phyloP scores from a whole-genome alignment of 1,140 invertebrate genomes.

The Drosophila bifasciata region DNA sequence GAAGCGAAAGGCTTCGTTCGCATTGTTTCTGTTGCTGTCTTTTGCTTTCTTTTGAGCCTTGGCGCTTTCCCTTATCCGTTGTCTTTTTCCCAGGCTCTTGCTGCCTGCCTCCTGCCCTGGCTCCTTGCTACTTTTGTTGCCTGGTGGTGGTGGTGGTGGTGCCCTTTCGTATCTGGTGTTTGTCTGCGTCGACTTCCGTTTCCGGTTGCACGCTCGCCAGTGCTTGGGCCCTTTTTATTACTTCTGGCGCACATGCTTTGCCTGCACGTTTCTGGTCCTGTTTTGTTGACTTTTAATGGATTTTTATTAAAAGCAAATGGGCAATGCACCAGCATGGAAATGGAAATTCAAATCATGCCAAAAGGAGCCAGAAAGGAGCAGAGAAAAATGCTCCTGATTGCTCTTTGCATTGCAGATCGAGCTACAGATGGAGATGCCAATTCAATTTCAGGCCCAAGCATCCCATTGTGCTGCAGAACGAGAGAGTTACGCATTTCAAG shows the following conservation, averaged over 20 bases:
- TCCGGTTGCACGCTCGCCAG: conserved; percentile 70
- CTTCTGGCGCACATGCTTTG: conserved; percentile 50
- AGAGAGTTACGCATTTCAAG: conserved; percentile 6
- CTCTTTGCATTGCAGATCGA: no score
- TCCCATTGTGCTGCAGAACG: not conserved
- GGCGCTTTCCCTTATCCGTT: conserved; percentile 19
- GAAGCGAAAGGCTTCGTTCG: conserved; percentile 21
- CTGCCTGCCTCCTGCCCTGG: conserved; percentile 9
- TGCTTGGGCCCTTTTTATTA: conserved; percentile 62
- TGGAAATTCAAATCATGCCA: conserved; percentile 33
- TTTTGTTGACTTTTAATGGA: conserved; percentile 50
- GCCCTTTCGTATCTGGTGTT: conserved; percentile 64
- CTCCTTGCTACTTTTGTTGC: conserved; percentile 5
- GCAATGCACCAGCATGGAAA: conserved; percentile 38
- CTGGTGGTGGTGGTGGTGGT: conserved; percentile 25
- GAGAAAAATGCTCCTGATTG: conserved; percentile 11
- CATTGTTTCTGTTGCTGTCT: conserved; percentile 38
- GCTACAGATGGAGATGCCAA: conserved; percentile 19
- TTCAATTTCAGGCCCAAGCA: conserved; percentile 33
- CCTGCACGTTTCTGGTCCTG: conserved; percentile 17
- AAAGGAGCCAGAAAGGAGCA: not conserved
- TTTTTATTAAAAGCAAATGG: conserved; percentile 60
- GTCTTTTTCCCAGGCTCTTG: conserved; percentile 2
- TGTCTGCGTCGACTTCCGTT: conserved; percentile 72
- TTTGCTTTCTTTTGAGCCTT: conserved; percentile 34